Evolutionary conservation across 1,140 invertebrate genomes (phyloP), one percentile per base, ranked within the genome.

Genomic region (Drosophila jambulina): DNA sequence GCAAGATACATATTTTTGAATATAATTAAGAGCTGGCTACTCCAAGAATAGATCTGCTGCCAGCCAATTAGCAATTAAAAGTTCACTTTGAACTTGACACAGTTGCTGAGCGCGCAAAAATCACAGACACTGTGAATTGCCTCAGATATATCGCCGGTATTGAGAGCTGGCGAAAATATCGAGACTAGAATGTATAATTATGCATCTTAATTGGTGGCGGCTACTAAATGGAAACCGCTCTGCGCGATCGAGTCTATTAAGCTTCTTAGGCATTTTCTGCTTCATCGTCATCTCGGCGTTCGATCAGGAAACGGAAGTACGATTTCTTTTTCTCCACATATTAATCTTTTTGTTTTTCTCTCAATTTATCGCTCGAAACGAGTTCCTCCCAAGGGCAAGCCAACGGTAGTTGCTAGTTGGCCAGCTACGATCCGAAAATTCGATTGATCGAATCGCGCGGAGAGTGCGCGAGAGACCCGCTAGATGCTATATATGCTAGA

Each of bases 271-370:
- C 69, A 72, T 60, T 77, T 65, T 71, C 80, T 70, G 75, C 63
- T 68, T 59, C 74, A 48, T 75, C 48, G 62, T 82, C 71, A 49
- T 54, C n/a, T 43, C 54, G 36, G 32, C 32, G 53, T 25, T 68
- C 77, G 84, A 88, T 90, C 81, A 84, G 84, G 84, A 88, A 88
- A 90, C 84, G 84, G 84, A 88, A 88, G 84, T 81, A 29, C 60
- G 75, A 80, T 70, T 75, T 72, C 43, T 69, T 68, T 70, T 77
- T 72, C 45, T 43, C 58, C 51, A 74, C 70, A 56, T 68, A 80
- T 70, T 88, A 80, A 87, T 88, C 68, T 88, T 75, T 75, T 63
- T 64, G 58, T 78, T 79, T 72, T 60, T 80, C 71, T 69, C 70
- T 79, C 48, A 32, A 76, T 77, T 68, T 56, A 71, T 62, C 75